Conservation (phyloP, 1,140 invertebrate species). For the Bombus sibiricus region DNA sequence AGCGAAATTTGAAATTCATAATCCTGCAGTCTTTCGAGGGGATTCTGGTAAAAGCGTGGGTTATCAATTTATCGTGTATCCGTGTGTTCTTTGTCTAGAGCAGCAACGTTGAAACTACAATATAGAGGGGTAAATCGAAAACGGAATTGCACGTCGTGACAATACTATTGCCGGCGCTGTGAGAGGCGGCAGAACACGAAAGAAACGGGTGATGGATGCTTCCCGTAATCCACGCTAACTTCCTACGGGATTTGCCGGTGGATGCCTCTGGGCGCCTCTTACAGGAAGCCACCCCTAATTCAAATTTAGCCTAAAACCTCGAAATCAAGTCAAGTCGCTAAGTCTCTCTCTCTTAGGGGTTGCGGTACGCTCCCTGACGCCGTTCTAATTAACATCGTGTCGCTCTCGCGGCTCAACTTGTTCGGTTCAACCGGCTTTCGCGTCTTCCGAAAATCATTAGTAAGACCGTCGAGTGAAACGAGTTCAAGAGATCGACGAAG, state of each 20-base stretch:
- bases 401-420: constrained; percentile 71
- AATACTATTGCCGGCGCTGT: constrained; percentile 49
- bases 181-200: constrained; percentile 44
- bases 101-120: neutral
- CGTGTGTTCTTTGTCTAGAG: too few species aligned
- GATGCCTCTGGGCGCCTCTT: constrained; percentile 47
- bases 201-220: constrained; percentile 77
- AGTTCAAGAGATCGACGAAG: neutral
- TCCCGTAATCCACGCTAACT: constrained; percentile 76
- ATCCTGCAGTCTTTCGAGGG: neutral
- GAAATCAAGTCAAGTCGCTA: constrained; percentile 77
- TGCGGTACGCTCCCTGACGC: constrained; percentile 57
- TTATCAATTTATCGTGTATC: constrained; percentile 5
- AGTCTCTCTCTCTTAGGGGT: constrained; percentile 63
- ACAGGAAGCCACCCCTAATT: constrained; percentile 67
- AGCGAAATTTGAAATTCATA: constrained; percentile 23
- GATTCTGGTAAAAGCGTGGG: neutral
- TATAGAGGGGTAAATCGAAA: too few species aligned
- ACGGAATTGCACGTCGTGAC: constrained; percentile 20
- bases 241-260: constrained; percentile 74
- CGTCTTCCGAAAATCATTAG: constrained; percentile 74
- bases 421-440: constrained; percentile 40
- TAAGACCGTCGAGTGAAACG: constrained; percentile 10
- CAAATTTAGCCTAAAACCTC: constrained; percentile 74
- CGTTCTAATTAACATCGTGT: constrained; percentile 79